These are phyloP conservation scores for Pomacea canaliculata DNA, from an alignment of 2,888 invertebrate species.

Conservation along the genomic window DNA sequence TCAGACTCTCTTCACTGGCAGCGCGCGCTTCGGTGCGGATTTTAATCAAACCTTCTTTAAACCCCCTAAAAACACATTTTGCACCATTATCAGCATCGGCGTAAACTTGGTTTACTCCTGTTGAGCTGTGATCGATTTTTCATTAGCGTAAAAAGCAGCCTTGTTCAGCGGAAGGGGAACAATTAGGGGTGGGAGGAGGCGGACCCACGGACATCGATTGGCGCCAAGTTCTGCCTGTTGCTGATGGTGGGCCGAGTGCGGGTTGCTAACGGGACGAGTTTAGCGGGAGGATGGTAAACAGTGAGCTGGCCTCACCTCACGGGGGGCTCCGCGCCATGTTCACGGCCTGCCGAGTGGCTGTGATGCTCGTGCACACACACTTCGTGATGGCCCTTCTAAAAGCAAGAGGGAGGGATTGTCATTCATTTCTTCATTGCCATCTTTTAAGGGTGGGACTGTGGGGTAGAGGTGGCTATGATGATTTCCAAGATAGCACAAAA, in stretches of 20 bases:
- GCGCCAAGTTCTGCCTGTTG: not conserved
- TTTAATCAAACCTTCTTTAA: slow-evolving; percentile 26
- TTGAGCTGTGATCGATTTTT: slow-evolving; percentile 29
- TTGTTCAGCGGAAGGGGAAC: slow-evolving; percentile 28
- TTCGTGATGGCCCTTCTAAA: too few species aligned
- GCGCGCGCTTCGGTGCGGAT: slow-evolving; percentile 2
- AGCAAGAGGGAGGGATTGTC: too few species aligned
- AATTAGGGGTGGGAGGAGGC: slow-evolving; percentile 22
- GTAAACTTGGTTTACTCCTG: slow-evolving; percentile 28
- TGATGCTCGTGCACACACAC: too few species aligned
- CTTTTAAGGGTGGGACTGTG: too few species aligned
- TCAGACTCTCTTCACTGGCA: slow-evolving; percentile 9
- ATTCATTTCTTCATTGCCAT: too few species aligned
- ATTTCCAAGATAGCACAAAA: too few species aligned
- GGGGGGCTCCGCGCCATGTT: slow-evolving; percentile 2
- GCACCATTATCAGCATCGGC: slow-evolving; percentile 28
- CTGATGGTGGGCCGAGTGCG: not conserved
- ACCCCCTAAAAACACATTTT: slow-evolving; percentile 25
- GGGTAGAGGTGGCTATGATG: too few species aligned
- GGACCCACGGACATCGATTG: slow-evolving; percentile 5
- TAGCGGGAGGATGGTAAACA: slow-evolving; percentile 20
- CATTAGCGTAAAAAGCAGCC: slow-evolving; percentile 27
- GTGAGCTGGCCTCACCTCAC: not conserved
- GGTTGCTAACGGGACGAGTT: not conserved
- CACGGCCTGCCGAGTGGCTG: not conserved